Conservation (phyloP, 2,797 vertebrate species). For the Podarcis siculus region DNA sequence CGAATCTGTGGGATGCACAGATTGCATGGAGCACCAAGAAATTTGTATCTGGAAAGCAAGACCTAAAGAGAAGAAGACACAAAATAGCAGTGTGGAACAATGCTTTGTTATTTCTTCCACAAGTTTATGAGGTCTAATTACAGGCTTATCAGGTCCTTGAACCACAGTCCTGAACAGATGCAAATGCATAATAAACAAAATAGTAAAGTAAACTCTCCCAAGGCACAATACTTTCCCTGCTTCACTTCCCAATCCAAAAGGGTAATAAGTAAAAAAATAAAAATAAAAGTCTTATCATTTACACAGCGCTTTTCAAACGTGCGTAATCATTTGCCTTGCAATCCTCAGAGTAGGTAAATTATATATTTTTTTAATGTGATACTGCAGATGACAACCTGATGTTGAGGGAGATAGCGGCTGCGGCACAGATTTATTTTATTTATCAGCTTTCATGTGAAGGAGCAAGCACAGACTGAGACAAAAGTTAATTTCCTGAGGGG, state of each 20-base stretch:
- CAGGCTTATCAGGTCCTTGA: not conserved
- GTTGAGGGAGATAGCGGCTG: not conserved
- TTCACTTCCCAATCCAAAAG: too few relatives aligned
- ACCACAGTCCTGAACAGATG: not conserved
- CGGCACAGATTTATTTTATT: not conserved
- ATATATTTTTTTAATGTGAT: not conserved
- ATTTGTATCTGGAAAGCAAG: not conserved
- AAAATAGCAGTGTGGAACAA: not conserved
- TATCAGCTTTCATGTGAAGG: not conserved
- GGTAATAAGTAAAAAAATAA: not conserved
- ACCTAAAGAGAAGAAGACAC: not conserved
- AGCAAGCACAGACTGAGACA: not conserved
- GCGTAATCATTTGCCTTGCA: not conserved
- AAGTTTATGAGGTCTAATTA: not conserved
- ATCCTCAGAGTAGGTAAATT: not conserved
- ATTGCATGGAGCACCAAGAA: not conserved
- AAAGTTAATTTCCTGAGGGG: too few relatives aligned
- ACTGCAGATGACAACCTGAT: not conserved
- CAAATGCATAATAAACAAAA: not conserved
- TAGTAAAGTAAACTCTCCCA: not conserved
- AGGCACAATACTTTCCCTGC: not conserved
- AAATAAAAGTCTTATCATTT: not conserved
- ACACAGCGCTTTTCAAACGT: not conserved
- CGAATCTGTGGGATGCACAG: not conserved
- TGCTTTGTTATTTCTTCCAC: not conserved